phyloP scores from a whole-genome alignment of 92 coral and sea anemone species.

The Zoanthus sociatus region DNA sequence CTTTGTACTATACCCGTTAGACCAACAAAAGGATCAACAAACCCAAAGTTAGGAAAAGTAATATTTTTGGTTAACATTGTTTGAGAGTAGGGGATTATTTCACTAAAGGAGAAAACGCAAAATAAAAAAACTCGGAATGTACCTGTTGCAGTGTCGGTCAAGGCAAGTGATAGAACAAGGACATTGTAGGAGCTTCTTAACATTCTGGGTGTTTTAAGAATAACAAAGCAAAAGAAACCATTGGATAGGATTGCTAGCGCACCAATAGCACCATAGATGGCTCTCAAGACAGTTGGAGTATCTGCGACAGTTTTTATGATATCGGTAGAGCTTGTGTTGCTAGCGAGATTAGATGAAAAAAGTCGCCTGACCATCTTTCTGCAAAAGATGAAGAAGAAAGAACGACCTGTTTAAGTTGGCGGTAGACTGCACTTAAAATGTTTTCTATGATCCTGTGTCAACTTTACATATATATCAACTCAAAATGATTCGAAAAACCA shows the following conservation, averaged over 20 bases:
- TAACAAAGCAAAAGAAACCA: not conserved
- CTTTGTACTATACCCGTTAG: no score
- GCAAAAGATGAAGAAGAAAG: not conserved
- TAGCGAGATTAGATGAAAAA: not conserved
- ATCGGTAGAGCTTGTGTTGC: not conserved
- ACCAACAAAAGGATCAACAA: no score
- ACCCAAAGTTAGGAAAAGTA: no score
- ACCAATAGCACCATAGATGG: not conserved
- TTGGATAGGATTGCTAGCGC: not conserved
- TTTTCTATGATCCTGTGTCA: no score
- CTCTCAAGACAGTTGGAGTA: not conserved
- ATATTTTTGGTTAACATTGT: no score
- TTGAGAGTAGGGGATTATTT: no score
- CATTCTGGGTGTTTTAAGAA: not conserved
- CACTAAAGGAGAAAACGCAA: no score
- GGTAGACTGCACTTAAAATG: no score
- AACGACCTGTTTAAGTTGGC: no score
- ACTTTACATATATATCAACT: no score
- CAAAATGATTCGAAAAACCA: no score
- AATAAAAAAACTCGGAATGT: not conserved
- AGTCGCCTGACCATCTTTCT: not conserved
- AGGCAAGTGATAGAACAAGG: not conserved
- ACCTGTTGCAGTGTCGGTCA: conserved; percentile 6
- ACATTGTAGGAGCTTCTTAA: not conserved
- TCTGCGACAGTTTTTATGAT: not conserved